Evolutionary conservation across 2,888 invertebrate species (phyloP).

Genomic region (Halictus quadricinctus): DNA sequence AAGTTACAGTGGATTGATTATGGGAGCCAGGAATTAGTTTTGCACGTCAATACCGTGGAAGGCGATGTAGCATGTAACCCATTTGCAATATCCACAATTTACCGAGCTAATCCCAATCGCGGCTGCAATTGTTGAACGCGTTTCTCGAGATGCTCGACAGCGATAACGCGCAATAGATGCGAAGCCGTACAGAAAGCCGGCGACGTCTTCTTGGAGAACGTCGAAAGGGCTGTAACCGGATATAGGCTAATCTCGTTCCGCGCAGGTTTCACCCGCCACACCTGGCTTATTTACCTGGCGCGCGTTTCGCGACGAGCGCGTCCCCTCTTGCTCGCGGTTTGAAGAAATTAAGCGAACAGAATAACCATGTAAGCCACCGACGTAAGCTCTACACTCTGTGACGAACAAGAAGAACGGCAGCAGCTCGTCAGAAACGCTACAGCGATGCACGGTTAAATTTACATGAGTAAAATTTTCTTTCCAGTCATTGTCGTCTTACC

Average conservation of each 20-base stretch:
- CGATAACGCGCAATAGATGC: constrained; percentile 56
- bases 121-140: neutral
- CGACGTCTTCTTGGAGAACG: constrained; percentile 54
- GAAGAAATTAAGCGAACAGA: constrained; percentile 49
- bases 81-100: too few relatives aligned
- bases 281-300: constrained; percentile 28
- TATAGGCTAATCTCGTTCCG: constrained; percentile 72
- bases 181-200: constrained; percentile 67
- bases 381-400: neutral
- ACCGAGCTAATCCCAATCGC: neutral
- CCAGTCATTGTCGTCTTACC: too few relatives aligned
- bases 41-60: too few relatives aligned
- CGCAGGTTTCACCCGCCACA: constrained; percentile 63
- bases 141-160: constrained; percentile 20
- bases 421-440: neutral
- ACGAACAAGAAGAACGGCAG: neutral
- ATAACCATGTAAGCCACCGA: neutral
- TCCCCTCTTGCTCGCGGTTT: constrained; percentile 18
- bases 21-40: too few relatives aligned
- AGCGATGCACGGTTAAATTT: too few relatives aligned
- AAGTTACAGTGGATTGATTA: too few relatives aligned
- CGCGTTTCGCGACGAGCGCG: constrained; percentile 43
- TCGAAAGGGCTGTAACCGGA: constrained; percentile 74
- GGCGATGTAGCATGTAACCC: too few relatives aligned
- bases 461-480: too few relatives aligned